Evolutionary conservation across 2,797 vertebrate species (phyloP), one percentile per base, ranked within the genome.

Genomic region (Sylvia borin): DNA sequence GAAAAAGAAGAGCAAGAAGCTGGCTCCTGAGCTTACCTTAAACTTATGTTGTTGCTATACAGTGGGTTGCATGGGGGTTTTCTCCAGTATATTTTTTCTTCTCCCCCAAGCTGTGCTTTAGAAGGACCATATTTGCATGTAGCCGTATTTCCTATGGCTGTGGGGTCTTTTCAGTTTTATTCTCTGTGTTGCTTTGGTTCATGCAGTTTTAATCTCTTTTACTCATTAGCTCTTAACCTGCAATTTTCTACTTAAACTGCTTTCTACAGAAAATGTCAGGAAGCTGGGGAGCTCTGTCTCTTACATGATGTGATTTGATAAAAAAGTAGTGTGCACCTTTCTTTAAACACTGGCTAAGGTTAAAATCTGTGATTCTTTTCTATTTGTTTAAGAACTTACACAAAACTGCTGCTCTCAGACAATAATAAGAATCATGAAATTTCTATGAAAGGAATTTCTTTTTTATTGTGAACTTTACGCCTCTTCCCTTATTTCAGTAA

Each of bases 341-440:
- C 67, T 87, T 87, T 85, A 85, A 85, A 70, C 36, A 31, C 36
- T 31, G 42, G 42, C 20, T 50, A 64, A 88, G 92, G 79, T 95
- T 95, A 79, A 86, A 85, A 90, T 79, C 53, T 34, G 55, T 68
- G 32, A 54, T 73, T 85, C 64, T 40, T 48, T 17, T 40, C 75
- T 89, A 65, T 97, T 95, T 95, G 57, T 73, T 96, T 84, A 92
- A 83, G 85, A 88, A 91, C 62, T 75, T 72, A 24, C 18, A 88
- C 40, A 58, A 85, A 93, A 75, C n/a, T 88, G 62, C 79, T 2
- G 2, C 77, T 57, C 71, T 82, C 25, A 57, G 48, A 78, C 48
- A 85, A 65, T 85, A 93, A 85, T 64, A 86, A 61, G 71, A 93
- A 86, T 40, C 5, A 11, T 90, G 64, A 88, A 79, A 84, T 64